Evolutionary conservation across 1,140 invertebrate species (phyloP), one percentile per base, ranked within the genome.

Genomic region (Bombus difficillimus): DNA sequence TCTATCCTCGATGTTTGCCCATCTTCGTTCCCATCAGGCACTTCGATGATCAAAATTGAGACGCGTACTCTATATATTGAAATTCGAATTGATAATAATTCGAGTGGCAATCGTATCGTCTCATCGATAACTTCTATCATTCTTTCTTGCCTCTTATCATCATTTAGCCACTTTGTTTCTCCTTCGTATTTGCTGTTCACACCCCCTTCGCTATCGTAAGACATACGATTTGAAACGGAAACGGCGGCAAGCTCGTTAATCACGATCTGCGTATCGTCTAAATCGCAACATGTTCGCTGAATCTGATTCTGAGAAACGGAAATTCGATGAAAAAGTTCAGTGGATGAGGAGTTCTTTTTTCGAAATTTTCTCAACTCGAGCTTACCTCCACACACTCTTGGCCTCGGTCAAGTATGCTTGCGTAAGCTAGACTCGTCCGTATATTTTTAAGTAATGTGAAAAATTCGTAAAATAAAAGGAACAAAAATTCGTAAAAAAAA

Each of bases 401-500:
- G 79, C 88, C 81, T 75, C 84, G 84, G 86, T 92, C 68, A 85
- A 85, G 85, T 80, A 90, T 74, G 82, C 79, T 90, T 86, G 87
- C 69, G 80, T 90, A 90, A 92, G 79, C 87, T 92, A 88, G 71
- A 83, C 84, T 91, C 87, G 86, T 86, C 89, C 91, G 90, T 93
- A 41, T 86, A 92, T 83, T 89, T 93, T 90, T 91, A 88, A 92
- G 77, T 85, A 92, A 92, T 91, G 86, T 74, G 83, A 81, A 92
- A 84, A 71, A 66, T 89, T 73, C 73, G 76, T 83, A 69, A n/a
- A 89, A 90, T 90, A 90, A 90, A 89, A 81, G 85, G 76, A 78
- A 66, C 74, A 64, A 90, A 86, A 84, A 69, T 73, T 89, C 71
- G 82, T 81, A 28, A 43, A 86, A 88, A 69, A 88, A 41, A 78